Percentiles rank a stretch among this genome's conserved stretches.
phyloP scores from a whole-genome alignment of 2,113 vertebrate species.

The Cyprinodon tularosa region DNA sequence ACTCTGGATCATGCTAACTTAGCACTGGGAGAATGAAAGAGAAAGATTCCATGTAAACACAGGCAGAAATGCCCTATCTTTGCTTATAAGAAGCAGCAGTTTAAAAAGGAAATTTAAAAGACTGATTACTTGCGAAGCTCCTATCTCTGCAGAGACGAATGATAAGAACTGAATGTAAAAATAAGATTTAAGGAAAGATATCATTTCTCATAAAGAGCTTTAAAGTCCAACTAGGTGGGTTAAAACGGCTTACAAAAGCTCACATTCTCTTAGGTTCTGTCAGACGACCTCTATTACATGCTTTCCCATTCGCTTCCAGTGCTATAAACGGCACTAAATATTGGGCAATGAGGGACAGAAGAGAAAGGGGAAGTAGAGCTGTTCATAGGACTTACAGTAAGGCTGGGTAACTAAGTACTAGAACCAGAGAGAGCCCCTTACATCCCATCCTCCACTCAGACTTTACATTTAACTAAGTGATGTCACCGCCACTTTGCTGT shows the following conservation, averaged over 20 bases:
- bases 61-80: no score
- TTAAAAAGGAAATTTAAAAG: no score
- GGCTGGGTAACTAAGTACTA: not conserved
- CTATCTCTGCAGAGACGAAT: not conserved
- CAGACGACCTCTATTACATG: no score
- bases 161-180: no score
- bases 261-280: not conserved
- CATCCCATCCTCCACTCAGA: slow-evolving; percentile 20
- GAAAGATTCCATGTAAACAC: no score
- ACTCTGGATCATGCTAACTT: no score
- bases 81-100: no score
- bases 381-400: slow-evolving; percentile 47
- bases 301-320: no score
- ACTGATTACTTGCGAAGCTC: no score
- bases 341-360: slow-evolving; percentile 5
- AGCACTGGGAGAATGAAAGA: no score
- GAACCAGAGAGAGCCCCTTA: slow-evolving; percentile 4
- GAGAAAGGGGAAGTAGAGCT: not conserved
- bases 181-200: no score
- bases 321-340: slow-evolving; percentile 7
- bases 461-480: slow-evolving; percentile 32
- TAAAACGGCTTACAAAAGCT: slow-evolving; percentile 22
- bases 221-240: not conserved
- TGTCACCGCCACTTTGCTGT: slow-evolving; percentile 76
- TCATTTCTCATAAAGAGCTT: not conserved